A percentile compares a stretch with the other conserved stretches of the same genome.
Conservation (phyloP, 2,797 vertebrate genomes). For the Falco peregrinus region DNA sequence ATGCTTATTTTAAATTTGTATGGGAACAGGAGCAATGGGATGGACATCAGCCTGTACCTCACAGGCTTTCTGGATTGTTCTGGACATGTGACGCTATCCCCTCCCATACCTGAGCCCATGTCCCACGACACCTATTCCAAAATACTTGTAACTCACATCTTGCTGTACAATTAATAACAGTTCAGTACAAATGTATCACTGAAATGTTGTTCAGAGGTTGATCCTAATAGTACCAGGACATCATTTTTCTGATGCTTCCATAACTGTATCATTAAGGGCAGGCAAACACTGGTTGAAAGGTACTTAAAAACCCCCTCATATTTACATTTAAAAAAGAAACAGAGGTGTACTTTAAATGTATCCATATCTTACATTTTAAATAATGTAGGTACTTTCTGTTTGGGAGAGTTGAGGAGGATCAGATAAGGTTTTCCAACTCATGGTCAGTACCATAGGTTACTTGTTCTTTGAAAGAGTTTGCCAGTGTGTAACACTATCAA, state of each 20-base stretch:
- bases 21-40: too few relatives aligned
- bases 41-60: background rate
- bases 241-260: background rate
- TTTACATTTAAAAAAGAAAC: background rate
- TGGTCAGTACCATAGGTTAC: background rate
- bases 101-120: fast-evolving
- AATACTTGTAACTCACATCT: background rate
- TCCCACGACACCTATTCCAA: background rate
- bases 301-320: background rate
- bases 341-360: background rate
- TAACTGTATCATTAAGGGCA: background rate
- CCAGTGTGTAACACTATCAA: fast-evolving
- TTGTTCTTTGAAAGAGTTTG: background rate
- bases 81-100: background rate
- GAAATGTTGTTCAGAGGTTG: background rate
- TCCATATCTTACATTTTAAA: background rate
- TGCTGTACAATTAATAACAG: background rate
- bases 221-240: background rate
- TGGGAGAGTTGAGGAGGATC: background rate
- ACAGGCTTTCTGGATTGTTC: background rate
- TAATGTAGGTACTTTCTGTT: background rate
- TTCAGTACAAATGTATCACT: background rate
- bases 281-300: background rate
- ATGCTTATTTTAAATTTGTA: background rate
- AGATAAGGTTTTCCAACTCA: fast-evolving